These are phyloP conservation scores for Amblyjoppa fuscipennis DNA, from an alignment of 2,888 invertebrate species.

Conservation along the genomic window DNA sequence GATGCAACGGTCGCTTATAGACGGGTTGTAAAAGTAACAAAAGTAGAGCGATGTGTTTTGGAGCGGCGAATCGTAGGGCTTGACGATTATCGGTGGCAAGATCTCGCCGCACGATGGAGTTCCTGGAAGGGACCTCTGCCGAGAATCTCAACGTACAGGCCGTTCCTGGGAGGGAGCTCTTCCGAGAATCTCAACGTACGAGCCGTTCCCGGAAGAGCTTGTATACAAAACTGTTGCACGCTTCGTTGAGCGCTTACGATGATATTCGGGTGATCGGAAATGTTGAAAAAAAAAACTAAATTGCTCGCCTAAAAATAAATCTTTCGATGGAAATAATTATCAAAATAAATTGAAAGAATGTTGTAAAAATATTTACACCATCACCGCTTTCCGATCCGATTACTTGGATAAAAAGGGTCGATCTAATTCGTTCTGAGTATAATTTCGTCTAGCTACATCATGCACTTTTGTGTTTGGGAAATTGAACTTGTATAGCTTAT, in stretches of 20 bases:
- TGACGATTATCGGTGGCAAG: slow-evolving; percentile 2
- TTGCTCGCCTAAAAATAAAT: not conserved
- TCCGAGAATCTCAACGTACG: slow-evolving; percentile 26
- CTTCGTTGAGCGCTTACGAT: not conserved
- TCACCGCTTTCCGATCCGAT: too few relatives aligned
- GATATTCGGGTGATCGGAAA: not conserved
- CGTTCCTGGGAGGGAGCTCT: not conserved
- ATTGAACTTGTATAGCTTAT: too few relatives aligned
- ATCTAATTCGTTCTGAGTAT: too few relatives aligned
- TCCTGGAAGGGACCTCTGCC: not conserved
- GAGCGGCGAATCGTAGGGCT: not conserved
- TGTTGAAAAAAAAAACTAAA: not conserved
- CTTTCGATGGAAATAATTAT: not conserved
- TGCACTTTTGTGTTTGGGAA: too few relatives aligned
- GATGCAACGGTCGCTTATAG: not conserved
- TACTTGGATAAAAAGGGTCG: too few relatives aligned
- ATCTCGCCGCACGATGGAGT: not conserved
- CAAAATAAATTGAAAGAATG: not conserved
- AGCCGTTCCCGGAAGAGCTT: not conserved
- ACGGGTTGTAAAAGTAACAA: not conserved
- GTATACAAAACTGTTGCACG: slow-evolving; percentile 13
- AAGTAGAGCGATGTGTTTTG: not conserved
- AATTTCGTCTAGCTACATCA: too few relatives aligned
- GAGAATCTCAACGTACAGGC: not conserved
- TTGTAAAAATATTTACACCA: not conserved